Evolutionary conservation across 2,797 vertebrate genomes (phyloP).

Genomic region (Sternotherus odoratus): DNA sequence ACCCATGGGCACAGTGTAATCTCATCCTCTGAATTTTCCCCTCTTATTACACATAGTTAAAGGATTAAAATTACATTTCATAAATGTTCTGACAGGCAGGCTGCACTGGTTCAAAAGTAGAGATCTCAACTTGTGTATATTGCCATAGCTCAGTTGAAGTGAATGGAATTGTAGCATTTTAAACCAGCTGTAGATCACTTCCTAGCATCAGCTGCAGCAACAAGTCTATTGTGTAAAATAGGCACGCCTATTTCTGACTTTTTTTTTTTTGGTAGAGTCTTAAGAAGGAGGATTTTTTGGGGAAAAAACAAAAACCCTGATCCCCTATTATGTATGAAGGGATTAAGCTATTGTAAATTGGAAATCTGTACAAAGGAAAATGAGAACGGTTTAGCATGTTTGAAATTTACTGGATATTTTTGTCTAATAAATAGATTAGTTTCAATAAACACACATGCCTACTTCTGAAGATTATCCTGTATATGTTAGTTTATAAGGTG

Average conservation of each 20-base stretch:
- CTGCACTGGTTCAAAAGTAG: not conserved
- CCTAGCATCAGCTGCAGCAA: not conserved
- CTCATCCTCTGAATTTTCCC: not conserved
- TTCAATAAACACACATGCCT: not conserved
- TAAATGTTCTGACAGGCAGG: not conserved
- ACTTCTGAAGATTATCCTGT: not conserved
- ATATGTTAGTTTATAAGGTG: not conserved
- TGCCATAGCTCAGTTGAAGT: not conserved
- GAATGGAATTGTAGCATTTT: not conserved
- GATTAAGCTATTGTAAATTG: not conserved
- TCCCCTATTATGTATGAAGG: not conserved
- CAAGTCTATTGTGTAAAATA: not conserved
- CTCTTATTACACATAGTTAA: not conserved
- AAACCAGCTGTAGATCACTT: not conserved
- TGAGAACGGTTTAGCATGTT: not conserved
- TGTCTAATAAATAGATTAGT: not conserved
- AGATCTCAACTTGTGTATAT: not conserved
- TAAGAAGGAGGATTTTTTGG: not conserved
- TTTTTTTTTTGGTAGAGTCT: too few relatives aligned
- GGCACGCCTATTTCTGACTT: not conserved
- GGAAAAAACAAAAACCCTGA: not conserved
- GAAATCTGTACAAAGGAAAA: not conserved
- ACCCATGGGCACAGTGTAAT: not conserved
- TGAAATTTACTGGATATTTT: not conserved
- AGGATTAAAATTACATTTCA: not conserved